These are phyloP conservation scores for Geophilus truncorum DNA, from an alignment of 2,888 invertebrate genomes.

Conservation along the genomic window DNA sequence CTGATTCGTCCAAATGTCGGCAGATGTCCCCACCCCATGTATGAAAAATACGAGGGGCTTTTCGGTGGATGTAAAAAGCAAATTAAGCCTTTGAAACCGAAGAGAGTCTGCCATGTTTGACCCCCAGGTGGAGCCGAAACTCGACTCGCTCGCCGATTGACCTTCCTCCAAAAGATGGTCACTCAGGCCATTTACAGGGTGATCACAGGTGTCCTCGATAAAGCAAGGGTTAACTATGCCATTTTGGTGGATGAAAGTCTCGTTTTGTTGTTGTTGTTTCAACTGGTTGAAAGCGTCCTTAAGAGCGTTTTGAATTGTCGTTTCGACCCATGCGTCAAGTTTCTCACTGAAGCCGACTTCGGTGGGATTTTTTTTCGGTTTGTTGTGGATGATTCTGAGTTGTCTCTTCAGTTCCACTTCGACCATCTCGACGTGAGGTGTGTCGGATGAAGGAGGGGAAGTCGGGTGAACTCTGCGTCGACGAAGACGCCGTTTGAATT, in stretches of 20 bases:
- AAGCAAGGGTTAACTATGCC: background rate
- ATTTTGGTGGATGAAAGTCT: background rate
- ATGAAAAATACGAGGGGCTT: slow-evolving; percentile 55
- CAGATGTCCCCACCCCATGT: slow-evolving; percentile 63
- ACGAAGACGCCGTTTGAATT: background rate
- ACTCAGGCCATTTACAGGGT: too few relatives aligned
- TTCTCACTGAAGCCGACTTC: background rate
- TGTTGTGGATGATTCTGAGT: background rate
- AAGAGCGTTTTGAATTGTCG: background rate
- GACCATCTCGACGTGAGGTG: background rate
- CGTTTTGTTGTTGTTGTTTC: too few relatives aligned
- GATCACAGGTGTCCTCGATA: background rate
- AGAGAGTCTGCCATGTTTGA: slow-evolving; percentile 30
- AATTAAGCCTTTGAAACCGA: slow-evolving; percentile 5
- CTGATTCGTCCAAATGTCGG: slow-evolving; percentile 60
- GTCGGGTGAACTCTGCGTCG: background rate
- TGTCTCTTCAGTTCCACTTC: background rate
- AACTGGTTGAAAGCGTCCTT: background rate
- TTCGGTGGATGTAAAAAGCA: background rate
- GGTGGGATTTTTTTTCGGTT: background rate
- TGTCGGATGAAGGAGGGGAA: background rate
- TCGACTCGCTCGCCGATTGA: slow-evolving; percentile 13
- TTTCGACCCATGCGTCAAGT: background rate
- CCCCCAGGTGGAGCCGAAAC: slow-evolving; percentile 34
- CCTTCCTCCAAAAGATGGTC: too few relatives aligned